Base-by-base conservation (phyloP, 2,113 vertebrate genomes). In the Tringa solitaria region DNA sequence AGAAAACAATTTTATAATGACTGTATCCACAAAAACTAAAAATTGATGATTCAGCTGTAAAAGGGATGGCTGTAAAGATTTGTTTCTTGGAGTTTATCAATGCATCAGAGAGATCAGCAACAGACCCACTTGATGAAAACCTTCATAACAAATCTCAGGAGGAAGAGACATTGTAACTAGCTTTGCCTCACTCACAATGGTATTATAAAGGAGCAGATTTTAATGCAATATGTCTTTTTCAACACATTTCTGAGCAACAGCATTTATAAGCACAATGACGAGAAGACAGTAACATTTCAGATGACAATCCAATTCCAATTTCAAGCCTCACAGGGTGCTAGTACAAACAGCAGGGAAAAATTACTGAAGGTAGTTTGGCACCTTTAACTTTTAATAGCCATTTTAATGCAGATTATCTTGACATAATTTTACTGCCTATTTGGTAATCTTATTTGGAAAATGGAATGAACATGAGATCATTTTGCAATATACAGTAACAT, bases 251-350 rank as follows among this genome's bases (percentile, higher is more conserved):
- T 80, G 65, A 83, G 94, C 86, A 51, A 35, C 50, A 59, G 81
- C 84, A 46, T 39, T 79, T 37, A 59, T 80, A 91, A 92, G 75
- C 78, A 87, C 60, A 4, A n/a, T 0, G 1, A 61, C 0, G 3
- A 87, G 87, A 37, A 61, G 84, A 80, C 65, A 89, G 91, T 10
- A 87, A 84, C 45, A 18, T 12, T 93, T 87, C 89, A 75, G 74
- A 87, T 54, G 94, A 92, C 84, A 91, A 96, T 83, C 84, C 95
- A 85, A 83, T 95, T 97, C 87, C 89, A 96, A 96, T 96, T 96
- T 96, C 96, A 96, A 95, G 96, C 91, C 91, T 96, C 93, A 95
- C 89, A 95, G 94, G 95, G 96, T 76, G 87, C 93, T 94, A 95
- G 93, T 89, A 95, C 72, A 93, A 96, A 95, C 91, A 96, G 95